phyloP scores from a whole-genome alignment of 2,888 invertebrate genomes.

The Hecatera dysodea region DNA sequence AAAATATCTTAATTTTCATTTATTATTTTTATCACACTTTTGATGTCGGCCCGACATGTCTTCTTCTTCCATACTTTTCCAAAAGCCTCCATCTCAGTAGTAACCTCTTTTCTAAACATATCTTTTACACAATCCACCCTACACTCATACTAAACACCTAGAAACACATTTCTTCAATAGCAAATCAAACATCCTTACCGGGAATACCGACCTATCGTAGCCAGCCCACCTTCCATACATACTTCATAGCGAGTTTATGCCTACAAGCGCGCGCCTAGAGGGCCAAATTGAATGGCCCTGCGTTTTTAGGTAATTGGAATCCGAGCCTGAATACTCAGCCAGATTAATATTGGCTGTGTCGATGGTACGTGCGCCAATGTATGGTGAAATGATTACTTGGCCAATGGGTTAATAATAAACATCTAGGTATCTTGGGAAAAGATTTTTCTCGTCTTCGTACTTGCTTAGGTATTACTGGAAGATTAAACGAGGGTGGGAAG shows the following conservation, averaged over 20 bases:
- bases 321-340: slow-evolving; percentile 65
- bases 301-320: slow-evolving; percentile 80
- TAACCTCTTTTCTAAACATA: too few species aligned
- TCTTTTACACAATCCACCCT: too few species aligned
- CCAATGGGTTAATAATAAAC: slow-evolving; percentile 55
- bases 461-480: neutral
- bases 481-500: neutral
- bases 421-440: slow-evolving; percentile 3
- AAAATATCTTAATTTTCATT: too few species aligned
- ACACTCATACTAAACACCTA: too few species aligned
- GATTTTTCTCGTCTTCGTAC: slow-evolving; percentile 6
- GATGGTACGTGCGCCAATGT: slow-evolving; percentile 51
- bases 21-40: too few species aligned
- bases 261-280: slow-evolving; percentile 64
- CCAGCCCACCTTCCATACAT: slow-evolving; percentile 63
- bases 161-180: neutral
- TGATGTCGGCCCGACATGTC: too few species aligned
- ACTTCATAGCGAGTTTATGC: slow-evolving; percentile 68
- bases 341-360: slow-evolving; percentile 69
- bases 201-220: slow-evolving; percentile 45
- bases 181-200: slow-evolving; percentile 22
- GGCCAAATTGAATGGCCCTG: slow-evolving; percentile 77
- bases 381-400: slow-evolving; percentile 57
- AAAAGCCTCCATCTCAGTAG: too few species aligned
- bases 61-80: too few species aligned